A percentile compares a stretch with the other conserved stretches of the same genome.
Evolutionary conservation across 2,113 vertebrate genomes (phyloP).

Genomic region (Poecile atricapillus): DNA sequence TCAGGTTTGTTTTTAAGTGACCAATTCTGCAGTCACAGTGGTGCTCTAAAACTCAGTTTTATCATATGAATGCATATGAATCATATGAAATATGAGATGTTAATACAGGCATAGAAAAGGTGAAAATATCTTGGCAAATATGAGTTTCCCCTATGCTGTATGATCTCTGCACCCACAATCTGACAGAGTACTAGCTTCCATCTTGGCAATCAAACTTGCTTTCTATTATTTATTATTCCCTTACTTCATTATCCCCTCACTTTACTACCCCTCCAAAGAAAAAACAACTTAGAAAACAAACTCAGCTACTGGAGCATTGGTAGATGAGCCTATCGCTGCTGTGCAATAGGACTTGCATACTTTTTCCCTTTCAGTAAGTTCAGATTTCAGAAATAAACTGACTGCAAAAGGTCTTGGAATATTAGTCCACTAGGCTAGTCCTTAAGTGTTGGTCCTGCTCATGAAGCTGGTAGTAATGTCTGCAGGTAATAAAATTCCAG

Average conservation of each 20-base stretch:
- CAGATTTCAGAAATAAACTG: not conserved
- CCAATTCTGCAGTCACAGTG: not conserved
- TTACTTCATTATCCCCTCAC: not conserved
- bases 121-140: not conserved
- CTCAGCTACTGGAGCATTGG: not conserved
- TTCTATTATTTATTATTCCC: not conserved
- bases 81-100: not conserved
- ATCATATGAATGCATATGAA: not conserved
- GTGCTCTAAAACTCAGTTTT: not conserved
- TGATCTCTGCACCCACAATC: not conserved
- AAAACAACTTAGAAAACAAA: not conserved
- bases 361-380: not conserved
- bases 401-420: not conserved
- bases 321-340: not conserved
- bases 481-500: not conserved
- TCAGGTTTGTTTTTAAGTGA: not conserved
- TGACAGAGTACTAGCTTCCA: not conserved
- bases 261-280: not conserved
- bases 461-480: not conserved
- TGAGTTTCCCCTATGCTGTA: not conserved
- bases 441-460: not conserved
- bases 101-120: not conserved
- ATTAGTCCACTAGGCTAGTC: not conserved
- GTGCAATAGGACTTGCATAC: not conserved
- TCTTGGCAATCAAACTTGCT: not conserved